These are phyloP conservation scores for Poecile montanus DNA, from an alignment of 2,797 vertebrate species.

Conservation along the genomic window DNA sequence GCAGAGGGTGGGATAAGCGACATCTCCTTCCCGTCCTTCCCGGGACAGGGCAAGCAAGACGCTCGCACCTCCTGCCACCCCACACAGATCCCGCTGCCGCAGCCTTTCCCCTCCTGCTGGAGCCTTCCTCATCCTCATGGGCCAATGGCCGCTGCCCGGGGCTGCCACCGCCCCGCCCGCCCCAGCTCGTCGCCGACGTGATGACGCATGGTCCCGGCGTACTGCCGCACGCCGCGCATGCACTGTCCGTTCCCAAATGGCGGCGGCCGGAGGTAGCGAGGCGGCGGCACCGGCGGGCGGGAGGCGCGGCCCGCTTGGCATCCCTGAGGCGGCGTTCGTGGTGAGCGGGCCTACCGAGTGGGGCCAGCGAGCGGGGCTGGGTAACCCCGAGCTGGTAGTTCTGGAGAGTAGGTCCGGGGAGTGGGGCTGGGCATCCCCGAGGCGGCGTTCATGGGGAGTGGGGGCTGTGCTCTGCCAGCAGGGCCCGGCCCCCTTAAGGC, in stretches of 20 bases:
- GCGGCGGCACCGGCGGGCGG: conserved; percentile 76
- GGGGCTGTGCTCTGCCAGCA: neutral
- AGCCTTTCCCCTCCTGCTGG: too few relatives aligned
- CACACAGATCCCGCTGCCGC: too few relatives aligned
- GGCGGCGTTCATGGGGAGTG: conserved; percentile 19
- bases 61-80: accelerated
- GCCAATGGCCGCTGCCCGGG: neutral
- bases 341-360: conserved; percentile 73
- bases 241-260: conserved; percentile 78
- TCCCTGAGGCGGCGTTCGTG: conserved; percentile 93
- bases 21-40: too few relatives aligned
- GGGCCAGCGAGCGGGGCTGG: neutral
- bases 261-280: conserved; percentile 82
- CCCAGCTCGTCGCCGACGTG: neutral
- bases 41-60: neutral
- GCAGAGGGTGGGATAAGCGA: neutral
- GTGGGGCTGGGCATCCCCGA: neutral
- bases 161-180: accelerated
- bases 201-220: accelerated
- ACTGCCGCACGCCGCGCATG: neutral
- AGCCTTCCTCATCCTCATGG: neutral
- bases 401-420: conserved; percentile 79
- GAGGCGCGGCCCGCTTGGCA: conserved; percentile 88
- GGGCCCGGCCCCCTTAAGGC: neutral
- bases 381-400: neutral